Evolutionary conservation across 1,140 invertebrate species (phyloP).

Genomic region (Calosoma granatense): DNA sequence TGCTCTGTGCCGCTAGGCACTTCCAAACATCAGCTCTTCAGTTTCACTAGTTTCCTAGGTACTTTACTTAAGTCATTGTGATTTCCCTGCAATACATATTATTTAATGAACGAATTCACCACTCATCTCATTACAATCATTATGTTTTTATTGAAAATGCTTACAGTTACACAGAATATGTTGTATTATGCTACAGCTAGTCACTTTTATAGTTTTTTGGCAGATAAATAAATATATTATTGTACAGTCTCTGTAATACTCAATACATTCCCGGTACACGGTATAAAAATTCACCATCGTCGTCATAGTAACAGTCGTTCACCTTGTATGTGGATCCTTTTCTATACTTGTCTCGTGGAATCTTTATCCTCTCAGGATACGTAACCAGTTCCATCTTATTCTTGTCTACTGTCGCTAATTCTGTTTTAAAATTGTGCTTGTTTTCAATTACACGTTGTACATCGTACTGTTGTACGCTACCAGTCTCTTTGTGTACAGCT

Average conservation of each 20-base stretch:
- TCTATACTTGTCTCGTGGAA: constrained; percentile 48
- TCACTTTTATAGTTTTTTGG: not conserved
- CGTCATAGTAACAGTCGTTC: constrained; percentile 65
- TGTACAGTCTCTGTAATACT: constrained; percentile 1
- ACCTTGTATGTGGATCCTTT: constrained; percentile 55
- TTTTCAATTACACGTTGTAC: not conserved
- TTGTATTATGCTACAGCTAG: not conserved
- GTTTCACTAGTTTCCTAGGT: too few relatives aligned
- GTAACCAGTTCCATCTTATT: constrained; percentile 3
- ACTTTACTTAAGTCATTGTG: too few relatives aligned
- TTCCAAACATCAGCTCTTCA: too few relatives aligned
- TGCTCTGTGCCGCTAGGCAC: too few relatives aligned
- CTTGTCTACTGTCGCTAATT: not conserved
- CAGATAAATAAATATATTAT: not conserved
- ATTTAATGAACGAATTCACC: too few relatives aligned
- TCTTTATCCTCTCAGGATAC: constrained; percentile 51
- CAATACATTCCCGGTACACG: constrained; percentile 52
- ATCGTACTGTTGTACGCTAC: not conserved
- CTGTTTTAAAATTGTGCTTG: not conserved
- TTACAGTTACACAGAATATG: too few relatives aligned
- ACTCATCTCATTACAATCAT: too few relatives aligned
- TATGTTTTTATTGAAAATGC: too few relatives aligned
- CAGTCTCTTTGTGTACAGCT: not conserved
- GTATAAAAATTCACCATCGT: constrained; percentile 65
- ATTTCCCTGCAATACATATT: too few relatives aligned